Conservation (phyloP, 2,113 vertebrate genomes). For the Odontesthes bonariensis region DNA sequence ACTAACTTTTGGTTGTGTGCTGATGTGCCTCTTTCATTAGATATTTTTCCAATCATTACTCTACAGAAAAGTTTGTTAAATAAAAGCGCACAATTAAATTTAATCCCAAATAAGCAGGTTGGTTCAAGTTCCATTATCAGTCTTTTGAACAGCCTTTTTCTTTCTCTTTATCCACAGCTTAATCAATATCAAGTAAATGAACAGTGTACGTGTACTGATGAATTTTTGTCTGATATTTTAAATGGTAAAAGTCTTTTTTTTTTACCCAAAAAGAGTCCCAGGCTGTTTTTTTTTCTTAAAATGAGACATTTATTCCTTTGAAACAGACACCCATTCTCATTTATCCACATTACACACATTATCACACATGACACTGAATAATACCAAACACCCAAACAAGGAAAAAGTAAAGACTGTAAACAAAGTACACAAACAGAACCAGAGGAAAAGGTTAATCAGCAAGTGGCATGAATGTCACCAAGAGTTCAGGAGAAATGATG, state of each 20-base stretch:
- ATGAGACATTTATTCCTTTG: slow-evolving; percentile 26
- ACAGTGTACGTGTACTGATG: too few species aligned
- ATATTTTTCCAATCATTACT: too few species aligned
- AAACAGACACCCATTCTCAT: neutral
- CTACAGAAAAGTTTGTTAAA: neutral
- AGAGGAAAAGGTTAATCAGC: rapidly evolving
- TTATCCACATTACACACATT: neutral
- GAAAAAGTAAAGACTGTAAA: neutral
- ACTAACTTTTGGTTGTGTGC: neutral
- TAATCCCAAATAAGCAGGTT: neutral
- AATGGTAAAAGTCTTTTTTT: slow-evolving; percentile 9
- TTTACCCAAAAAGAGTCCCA: neutral
- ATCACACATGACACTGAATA: neutral
- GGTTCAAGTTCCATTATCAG: too few species aligned
- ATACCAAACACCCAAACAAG: slow-evolving; percentile 5
- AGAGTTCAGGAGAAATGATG: neutral
- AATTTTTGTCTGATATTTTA: neutral
- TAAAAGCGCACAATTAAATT: neutral
- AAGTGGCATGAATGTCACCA: neutral
- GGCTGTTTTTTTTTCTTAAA: slow-evolving; percentile 19
- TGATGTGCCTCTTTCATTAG: neutral
- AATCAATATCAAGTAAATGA: too few species aligned
- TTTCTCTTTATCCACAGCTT: too few species aligned
- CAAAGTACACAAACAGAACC: neutral
- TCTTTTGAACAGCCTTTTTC: too few species aligned